Conservation (phyloP, 1,140 invertebrate species). For the Eumeta japonica region DNA sequence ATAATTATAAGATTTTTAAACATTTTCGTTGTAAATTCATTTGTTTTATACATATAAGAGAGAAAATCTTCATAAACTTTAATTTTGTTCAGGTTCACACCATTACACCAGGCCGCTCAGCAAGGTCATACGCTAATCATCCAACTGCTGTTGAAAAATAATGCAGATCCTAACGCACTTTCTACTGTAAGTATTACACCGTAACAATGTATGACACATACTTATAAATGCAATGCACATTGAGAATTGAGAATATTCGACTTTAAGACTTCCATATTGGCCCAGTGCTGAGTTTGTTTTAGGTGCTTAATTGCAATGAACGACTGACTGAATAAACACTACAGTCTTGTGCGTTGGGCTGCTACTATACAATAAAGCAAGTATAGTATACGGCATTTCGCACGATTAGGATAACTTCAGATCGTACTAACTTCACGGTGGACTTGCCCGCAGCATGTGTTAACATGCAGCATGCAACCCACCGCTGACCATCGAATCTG, state of each 20-base stretch:
- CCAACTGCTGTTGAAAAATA: constrained; percentile 88
- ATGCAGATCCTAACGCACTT: constrained; percentile 91
- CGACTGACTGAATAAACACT: background rate
- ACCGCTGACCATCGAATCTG: too few relatives aligned
- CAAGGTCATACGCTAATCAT: constrained; percentile 97
- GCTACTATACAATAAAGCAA: too few relatives aligned
- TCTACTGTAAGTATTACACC: constrained; percentile 76
- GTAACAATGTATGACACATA: background rate
- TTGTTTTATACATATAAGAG: too few relatives aligned
- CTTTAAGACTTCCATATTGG: background rate
- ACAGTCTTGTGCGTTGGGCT: too few relatives aligned
- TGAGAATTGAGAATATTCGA: background rate
- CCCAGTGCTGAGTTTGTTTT: background rate
- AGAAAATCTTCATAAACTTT: too few relatives aligned
- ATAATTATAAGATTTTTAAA: too few relatives aligned
- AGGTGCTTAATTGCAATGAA: background rate
- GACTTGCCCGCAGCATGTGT: too few relatives aligned
- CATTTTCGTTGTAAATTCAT: too few relatives aligned
- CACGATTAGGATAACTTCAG: too few relatives aligned
- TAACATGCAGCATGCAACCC: too few relatives aligned
- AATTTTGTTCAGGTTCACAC: constrained; percentile 81
- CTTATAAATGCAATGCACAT: background rate
- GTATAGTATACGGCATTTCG: too few relatives aligned
- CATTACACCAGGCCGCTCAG: constrained; percentile 96
- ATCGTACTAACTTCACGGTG: too few relatives aligned